Base-by-base conservation (phyloP, 2,113 vertebrate species). In the Cinclus mexicanus region DNA sequence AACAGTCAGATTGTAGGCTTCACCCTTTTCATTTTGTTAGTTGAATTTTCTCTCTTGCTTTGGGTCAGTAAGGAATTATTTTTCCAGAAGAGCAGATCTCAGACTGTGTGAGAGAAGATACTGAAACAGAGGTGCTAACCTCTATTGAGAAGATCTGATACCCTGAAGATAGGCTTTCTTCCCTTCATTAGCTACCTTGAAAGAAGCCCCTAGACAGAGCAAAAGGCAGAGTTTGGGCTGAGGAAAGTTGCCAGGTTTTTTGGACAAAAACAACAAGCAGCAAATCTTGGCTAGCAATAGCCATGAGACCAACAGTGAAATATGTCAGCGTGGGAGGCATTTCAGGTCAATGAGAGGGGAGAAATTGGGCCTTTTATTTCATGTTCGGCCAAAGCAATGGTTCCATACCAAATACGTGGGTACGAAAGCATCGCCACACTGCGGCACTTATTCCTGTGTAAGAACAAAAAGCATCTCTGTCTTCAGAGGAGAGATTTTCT, bases 121-220 rank as follows among this genome's bases (percentile, higher is more conserved):
- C 65, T 71, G 77, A 87, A 87, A 29, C 44, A 67, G 80, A 94
- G 90, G 84, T 81, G 69, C 70, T 96, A 93, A 87, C 87, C 81
- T 57, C 90, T 84, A 56, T 93, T 93, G 75, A 85, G 52, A 24
- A 82, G 71, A 25, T 91, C 7, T 89, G 70, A 47, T 81, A 67
- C 31, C 82, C 64, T 82, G 83, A 35, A 89, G 72, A 87, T 42
- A 81, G 52, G 29, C 35, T 89, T 78, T 52, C 39, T 87, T 89
- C 6, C 9, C 64, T 84, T 89, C 12, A 1, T 78, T 89, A 93
- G 23, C 39, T 89, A 18, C 26, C 64, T 68, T 84, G 61, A 91
- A 47, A 92, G 57, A 60, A 84, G 47, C 23, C 64, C 21, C 55
- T 1, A 81, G 74, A 46, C 20, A 59, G 16, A 57, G n/a, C 7